Conservation (phyloP, 2,797 vertebrate genomes). For the Catharus ustulatus region DNA sequence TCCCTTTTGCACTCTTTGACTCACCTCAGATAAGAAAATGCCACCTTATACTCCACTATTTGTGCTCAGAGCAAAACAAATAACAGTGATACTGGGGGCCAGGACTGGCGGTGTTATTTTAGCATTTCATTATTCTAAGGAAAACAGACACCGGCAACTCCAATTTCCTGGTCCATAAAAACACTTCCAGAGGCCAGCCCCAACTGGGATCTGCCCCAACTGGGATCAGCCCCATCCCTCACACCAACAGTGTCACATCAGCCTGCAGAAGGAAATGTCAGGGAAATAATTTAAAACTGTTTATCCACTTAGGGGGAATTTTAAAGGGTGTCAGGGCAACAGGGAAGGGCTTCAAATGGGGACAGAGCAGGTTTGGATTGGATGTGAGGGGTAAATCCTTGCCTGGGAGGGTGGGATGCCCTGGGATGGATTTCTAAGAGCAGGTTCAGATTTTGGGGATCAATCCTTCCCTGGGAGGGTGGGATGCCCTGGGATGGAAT, state of each 20-base stretch:
- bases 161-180: background rate
- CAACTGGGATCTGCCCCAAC: too few species aligned
- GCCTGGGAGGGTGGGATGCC: background rate
- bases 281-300: accelerated
- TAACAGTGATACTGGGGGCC: background rate
- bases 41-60: background rate
- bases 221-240: background rate
- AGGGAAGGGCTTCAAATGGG: background rate
- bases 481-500: background rate
- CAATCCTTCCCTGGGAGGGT: background rate
- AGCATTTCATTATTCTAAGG: background rate
- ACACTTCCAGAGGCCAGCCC: background rate
- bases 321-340: accelerated
- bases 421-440: too few species aligned
- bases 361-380: background rate
- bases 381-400: background rate
- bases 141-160: background rate
- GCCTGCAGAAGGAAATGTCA: background rate
- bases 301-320: accelerated
- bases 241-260: background rate
- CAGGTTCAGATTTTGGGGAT: too few species aligned
- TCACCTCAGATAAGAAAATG: background rate
- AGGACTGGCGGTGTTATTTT: background rate
- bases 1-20: background rate
- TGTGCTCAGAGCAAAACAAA: background rate